These are phyloP conservation scores for Serinus canaria DNA, from an alignment of 2,113 vertebrate species.

Conservation along the genomic window DNA sequence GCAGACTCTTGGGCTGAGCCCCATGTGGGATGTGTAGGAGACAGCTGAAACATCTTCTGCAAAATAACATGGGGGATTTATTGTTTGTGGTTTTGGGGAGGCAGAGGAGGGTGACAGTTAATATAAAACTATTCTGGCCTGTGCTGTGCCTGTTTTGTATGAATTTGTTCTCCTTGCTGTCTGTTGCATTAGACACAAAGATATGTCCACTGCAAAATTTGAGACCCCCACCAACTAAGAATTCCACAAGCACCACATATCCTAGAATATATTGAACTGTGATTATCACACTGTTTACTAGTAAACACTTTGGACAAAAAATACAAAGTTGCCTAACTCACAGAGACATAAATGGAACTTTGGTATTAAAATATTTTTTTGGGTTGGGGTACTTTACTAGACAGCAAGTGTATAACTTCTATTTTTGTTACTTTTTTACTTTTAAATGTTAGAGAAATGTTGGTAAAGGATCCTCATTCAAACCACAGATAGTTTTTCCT, in stretches of 20 bases:
- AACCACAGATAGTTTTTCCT: neutral
- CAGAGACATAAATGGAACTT: neutral
- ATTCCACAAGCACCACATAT: neutral
- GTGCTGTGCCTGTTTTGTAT: neutral
- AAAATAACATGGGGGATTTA: neutral
- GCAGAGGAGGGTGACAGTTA: neutral
- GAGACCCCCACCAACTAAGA: neutral
- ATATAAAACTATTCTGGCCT: neutral
- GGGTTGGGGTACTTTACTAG: accelerated
- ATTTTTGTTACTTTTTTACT: neutral
- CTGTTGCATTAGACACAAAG: accelerated
- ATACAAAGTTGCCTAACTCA: neutral
- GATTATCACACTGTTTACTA: neutral
- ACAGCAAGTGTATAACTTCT: neutral
- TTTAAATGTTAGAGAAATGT: neutral
- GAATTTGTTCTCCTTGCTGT: neutral
- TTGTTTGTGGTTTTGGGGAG: neutral
- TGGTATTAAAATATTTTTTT: neutral
- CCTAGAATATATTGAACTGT: neutral
- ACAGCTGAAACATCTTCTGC: neutral
- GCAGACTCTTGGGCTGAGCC: neutral
- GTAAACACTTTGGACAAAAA: neutral
- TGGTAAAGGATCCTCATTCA: neutral
- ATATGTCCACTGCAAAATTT: neutral
- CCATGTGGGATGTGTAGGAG: neutral